Evolutionary conservation across 2,113 vertebrate species (phyloP).

Genomic region (Chaenocephalus aceratus): DNA sequence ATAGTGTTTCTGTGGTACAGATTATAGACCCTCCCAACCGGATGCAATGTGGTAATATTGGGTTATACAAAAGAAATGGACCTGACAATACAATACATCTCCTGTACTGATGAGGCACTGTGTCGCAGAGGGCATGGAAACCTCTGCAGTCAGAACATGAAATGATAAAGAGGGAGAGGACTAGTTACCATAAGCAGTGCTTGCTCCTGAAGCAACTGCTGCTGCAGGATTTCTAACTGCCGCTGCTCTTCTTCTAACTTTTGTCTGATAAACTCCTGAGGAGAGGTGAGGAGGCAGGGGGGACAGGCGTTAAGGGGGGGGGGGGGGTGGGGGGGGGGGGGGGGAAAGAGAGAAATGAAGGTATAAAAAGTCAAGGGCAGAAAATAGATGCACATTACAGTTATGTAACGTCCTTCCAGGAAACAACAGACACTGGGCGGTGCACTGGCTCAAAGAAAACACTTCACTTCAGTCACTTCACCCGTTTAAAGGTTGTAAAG

Average conservation of each 20-base stretch:
- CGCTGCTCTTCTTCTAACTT: slow-evolving; percentile 96
- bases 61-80: not conserved
- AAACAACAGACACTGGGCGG: slow-evolving; percentile 29
- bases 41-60: not conserved
- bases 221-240: slow-evolving; percentile 95
- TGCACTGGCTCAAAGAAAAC: not conserved
- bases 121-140: not conserved
- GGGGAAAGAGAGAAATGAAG: slow-evolving; percentile 24
- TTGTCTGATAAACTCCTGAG: slow-evolving; percentile 94
- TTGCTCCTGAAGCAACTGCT: slow-evolving; percentile 96
- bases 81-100: not conserved
- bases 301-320: slow-evolving; percentile 23
- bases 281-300: slow-evolving; percentile 61
- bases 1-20: not conserved
- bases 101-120: slow-evolving; percentile 2
- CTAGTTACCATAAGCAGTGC: slow-evolving; percentile 93
- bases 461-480: not conserved
- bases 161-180: slow-evolving; percentile 28
- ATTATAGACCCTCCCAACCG: not conserved
- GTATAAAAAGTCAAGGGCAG: not conserved
- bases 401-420: slow-evolving; percentile 33
- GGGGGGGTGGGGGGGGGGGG: not conserved
- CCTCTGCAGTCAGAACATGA: slow-evolving; percentile 25
- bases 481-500: not conserved
- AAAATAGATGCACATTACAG: slow-evolving; percentile 24